Evolutionary conservation across 2,888 invertebrate species (phyloP), one percentile per base, ranked within the genome.

Genomic region (Lycocerus yunnanus): DNA sequence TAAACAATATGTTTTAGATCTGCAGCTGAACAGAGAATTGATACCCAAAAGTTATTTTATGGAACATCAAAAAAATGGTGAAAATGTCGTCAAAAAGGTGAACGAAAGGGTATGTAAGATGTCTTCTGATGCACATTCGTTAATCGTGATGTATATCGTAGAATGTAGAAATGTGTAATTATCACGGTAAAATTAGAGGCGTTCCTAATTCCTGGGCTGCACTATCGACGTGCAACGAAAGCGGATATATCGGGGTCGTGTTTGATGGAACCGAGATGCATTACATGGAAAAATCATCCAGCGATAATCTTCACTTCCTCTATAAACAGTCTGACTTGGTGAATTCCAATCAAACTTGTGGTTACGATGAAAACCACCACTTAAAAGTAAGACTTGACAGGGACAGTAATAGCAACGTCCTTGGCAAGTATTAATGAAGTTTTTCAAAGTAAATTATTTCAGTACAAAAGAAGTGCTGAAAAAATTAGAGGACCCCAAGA

Each of bases 401-500:
- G n/a, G n/a, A n/a, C n/a, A n/a, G n/a, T n/a, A n/a, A n/a, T n/a
- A n/a, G n/a, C n/a, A n/a, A n/a, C n/a, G n/a, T n/a, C n/a, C n/a
- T n/a, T n/a, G n/a, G n/a, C n/a, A n/a, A n/a, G n/a, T n/a, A n/a
- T n/a, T n/a, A n/a, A n/a, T n/a, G n/a, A n/a, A n/a, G n/a, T n/a
- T n/a, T n/a, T n/a, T n/a, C n/a, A n/a, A n/a, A n/a, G n/a, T n/a
- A n/a, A n/a, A n/a, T 71, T 77, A 78, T 79, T 90, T 68, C 87
- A 94, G 94, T 91, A 92, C 83, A 95, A 94, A 87, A 89, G 95
- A 79, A 89, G 91, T 21, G 81, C 84, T 71, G 87, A 88, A 71
- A 87, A 87, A 14, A 91, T 96, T 72, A 91, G 94, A 1, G 96
- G 94, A 0, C 97, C 97, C 0, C 97, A 93, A 88, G 95, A 96